phyloP scores from a whole-genome alignment of 2,888 invertebrate genomes.

The Drosophila yooni region DNA sequence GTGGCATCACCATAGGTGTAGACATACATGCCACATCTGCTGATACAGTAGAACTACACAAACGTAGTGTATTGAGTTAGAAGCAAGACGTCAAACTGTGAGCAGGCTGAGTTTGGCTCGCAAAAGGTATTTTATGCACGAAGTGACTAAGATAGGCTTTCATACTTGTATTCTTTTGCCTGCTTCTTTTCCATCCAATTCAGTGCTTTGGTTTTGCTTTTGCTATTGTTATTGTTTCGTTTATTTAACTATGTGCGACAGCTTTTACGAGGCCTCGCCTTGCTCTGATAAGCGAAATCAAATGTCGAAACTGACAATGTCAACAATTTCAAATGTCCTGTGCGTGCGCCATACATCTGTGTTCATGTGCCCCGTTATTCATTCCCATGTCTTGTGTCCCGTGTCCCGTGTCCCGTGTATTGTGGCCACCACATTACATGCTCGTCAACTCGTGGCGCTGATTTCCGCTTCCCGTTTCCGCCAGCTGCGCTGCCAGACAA shows the following conservation, averaged over 20 bases:
- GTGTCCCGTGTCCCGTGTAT: slow-evolving; percentile 6
- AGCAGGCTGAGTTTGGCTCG: neutral
- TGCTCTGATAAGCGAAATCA: slow-evolving; percentile 73
- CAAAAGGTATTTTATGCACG: neutral
- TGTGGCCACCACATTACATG: slow-evolving; percentile 52
- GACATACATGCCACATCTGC: neutral
- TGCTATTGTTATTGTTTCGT: slow-evolving; percentile 21
- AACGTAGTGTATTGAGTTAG: neutral
- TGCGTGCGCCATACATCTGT: slow-evolving; percentile 7
- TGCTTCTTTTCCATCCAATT: neutral
- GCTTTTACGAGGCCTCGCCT: slow-evolving; percentile 61
- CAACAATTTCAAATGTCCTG: slow-evolving; percentile 68
- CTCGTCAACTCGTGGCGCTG: slow-evolving; percentile 56
- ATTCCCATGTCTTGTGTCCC: neutral
- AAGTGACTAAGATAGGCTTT: neutral
- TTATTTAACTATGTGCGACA: slow-evolving; percentile 54
- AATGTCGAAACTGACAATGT: slow-evolving; percentile 74
- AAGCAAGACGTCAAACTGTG: neutral
- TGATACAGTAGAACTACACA: neutral
- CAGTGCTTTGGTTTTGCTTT: slow-evolving; percentile 18
- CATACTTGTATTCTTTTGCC: neutral
- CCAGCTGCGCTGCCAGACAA: slow-evolving; percentile 17
- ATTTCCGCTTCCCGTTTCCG: slow-evolving; percentile 56
- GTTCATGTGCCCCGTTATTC: neutral
- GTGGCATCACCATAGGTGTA: neutral